Base-by-base conservation (phyloP, 1,140 invertebrate species). In the Musca domestica region DNA sequence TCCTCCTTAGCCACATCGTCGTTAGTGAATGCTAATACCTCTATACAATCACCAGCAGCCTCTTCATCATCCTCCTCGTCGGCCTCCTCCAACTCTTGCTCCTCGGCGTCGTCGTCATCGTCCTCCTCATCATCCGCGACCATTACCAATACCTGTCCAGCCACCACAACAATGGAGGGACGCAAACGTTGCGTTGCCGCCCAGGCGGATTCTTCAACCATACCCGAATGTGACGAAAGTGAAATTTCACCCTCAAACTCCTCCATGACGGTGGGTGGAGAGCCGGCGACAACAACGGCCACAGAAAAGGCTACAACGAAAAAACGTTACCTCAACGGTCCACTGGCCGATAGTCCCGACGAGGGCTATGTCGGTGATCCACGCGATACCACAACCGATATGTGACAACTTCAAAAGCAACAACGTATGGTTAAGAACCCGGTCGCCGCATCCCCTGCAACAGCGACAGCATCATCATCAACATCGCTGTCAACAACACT, bases 311-410 rank as follows among this genome's bases (percentile, higher is more conserved):
- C 74, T 64, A 67, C 74, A 25, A 68, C 70, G n/a, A 80, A 79
- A 70, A 71, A 82, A 10, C 77, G 72, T 67, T 78, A 77, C 64
- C 71, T 77, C 19, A 84, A 83, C 67, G 89, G 87, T 67, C 85
- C 87, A n/a, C 85, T 91, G 71, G 89, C 90, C 3, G 92, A 94
- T 72, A 93, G 92, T 77, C 92, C 92, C 5, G 92, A 95, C 77
- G 92, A 95, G 77, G 92, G 92, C 1, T 95, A 94, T 77, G 92
- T 92, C 51, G 92, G 92, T 25, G 92, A 94, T 75, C 87, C 81
- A 5, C 80, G 81, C 52, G 84, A 84, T 77, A 77, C 76, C 63
- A 85, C 85, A 23, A 20, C 22, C 73, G 86, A 87, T 72, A 87
- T 86, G 79, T 87, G 86, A 87, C 86, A 76, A 54, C 67, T 48